Percentiles rank a stretch among this genome's conserved stretches.
phyloP scores from a whole-genome alignment of 2,888 invertebrate species.

The Protula sp. region DNA sequence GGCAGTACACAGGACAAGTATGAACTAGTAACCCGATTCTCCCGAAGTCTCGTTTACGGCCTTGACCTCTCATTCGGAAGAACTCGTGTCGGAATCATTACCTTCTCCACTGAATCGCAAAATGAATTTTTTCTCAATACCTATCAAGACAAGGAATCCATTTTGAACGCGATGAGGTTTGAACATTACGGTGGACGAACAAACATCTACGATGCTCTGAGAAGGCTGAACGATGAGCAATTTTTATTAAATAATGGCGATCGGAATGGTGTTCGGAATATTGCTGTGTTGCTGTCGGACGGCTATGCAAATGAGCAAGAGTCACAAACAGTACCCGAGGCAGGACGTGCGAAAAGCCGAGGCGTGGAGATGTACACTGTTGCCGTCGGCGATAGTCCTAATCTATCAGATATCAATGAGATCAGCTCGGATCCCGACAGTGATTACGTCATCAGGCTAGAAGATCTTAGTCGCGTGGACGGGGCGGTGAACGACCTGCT shows the following conservation, averaged over 20 bases:
- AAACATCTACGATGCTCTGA: constrained; percentile 30
- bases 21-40: constrained; percentile 14
- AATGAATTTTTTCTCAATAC: constrained; percentile 37
- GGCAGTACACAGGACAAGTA: constrained; percentile 22
- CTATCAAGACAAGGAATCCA: constrained; percentile 23
- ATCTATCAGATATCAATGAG: constrained; percentile 31
- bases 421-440: constrained; percentile 38
- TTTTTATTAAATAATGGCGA: constrained; percentile 13
- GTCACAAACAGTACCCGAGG: constrained; percentile 17
- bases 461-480: constrained; percentile 3
- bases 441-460: constrained; percentile 27
- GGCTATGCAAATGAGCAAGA: constrained; percentile 24
- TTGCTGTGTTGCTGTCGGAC: constrained; percentile 22
- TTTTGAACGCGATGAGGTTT: constrained; percentile 33
- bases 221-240: constrained; percentile 5
- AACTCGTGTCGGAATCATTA: constrained; percentile 17
- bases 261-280: constrained; percentile 16
- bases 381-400: constrained; percentile 14
- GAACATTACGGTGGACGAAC: constrained; percentile 37
- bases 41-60: constrained; percentile 16
- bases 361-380: constrained; percentile 16
- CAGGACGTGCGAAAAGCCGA: constrained; percentile 10
- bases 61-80: constrained; percentile 15
- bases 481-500: constrained; percentile 1
- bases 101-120: constrained; percentile 15